Evolutionary conservation across 2,888 invertebrate species (phyloP), one percentile per base, ranked within the genome.

Genomic region (Microctonus aethiopoides): DNA sequence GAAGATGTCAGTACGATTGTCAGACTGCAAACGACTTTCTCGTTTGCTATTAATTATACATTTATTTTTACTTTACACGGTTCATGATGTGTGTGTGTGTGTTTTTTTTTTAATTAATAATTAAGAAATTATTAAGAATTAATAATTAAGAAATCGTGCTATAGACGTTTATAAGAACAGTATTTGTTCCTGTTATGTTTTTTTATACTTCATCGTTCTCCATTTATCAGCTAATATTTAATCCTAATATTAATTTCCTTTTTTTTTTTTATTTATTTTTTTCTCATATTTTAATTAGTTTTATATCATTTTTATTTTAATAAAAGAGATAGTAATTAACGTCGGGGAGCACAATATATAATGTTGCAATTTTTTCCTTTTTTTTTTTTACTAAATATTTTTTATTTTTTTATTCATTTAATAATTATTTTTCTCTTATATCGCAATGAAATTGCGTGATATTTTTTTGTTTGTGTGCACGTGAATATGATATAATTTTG

Each of bases 1-100:
- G 46, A 29, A 26, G 34, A 62, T 67, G 73, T 73, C n/a, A n/a
- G n/a, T n/a, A 75, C 77, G 77, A 78, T 78, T 78, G 77, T 78
- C 77, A 77, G 70, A 75, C 54, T 68, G 66, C 62, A 36, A 60
- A 60, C 32, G 20, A 22, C n/a, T 57, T 54, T 29, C 41, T 36
- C 36, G 34, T 32, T 13, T 29, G 29, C n/a, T n/a, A n/a, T 32
- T 57, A 32, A 56, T 22, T 22, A 52, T 63, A 52, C 22, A 13
- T 52, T 41, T 56, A 65, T 26, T 65, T 24, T 24, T 29, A 5
- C 11, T 56, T 62, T 62, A 39, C 0, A 10, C 22, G 10, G 20
- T 22, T 20, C 16, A n/a, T 7, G 16, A 46, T 46, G 6, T 1
- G n/a, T 39, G 0, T 41, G 13, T 36, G 13, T n/a, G n/a, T 46